Evolutionary conservation across 92 coral and sea anemone genomes (phyloP).

Genomic region (Nematostella vectensis): DNA sequence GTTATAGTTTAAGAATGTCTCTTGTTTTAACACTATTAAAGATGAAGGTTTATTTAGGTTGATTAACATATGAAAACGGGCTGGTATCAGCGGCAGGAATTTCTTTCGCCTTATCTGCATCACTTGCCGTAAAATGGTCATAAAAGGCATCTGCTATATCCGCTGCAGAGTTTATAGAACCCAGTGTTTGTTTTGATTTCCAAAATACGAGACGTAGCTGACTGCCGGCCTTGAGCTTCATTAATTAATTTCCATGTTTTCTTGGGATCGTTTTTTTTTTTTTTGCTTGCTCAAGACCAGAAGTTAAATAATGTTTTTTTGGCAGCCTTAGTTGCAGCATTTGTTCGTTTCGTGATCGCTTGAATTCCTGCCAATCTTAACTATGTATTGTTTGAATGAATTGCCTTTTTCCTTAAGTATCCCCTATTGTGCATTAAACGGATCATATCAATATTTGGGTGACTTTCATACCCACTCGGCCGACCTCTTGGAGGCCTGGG

Average conservation of each 20-base stretch:
- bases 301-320: neutral
- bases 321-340: neutral
- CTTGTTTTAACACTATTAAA: neutral
- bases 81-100: neutral
- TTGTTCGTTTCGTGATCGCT: neutral
- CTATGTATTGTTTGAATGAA: neutral
- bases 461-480: no score
- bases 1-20: neutral
- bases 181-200: neutral
- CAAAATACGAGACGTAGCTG: neutral
- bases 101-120: neutral
- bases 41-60: neutral
- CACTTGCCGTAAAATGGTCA: constrained; percentile 1
- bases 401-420: neutral
- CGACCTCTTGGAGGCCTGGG: no score
- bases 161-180: neutral
- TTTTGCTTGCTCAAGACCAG: constrained; percentile 1
- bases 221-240: neutral
- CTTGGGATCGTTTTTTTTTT: constrained; percentile 1
- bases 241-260: neutral
- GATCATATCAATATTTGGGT: no score
- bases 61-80: neutral
- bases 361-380: neutral
- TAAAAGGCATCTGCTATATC: neutral
- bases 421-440: neutral